phyloP scores from a whole-genome alignment of 1,140 invertebrate genomes.

The Cephus cinctus region DNA sequence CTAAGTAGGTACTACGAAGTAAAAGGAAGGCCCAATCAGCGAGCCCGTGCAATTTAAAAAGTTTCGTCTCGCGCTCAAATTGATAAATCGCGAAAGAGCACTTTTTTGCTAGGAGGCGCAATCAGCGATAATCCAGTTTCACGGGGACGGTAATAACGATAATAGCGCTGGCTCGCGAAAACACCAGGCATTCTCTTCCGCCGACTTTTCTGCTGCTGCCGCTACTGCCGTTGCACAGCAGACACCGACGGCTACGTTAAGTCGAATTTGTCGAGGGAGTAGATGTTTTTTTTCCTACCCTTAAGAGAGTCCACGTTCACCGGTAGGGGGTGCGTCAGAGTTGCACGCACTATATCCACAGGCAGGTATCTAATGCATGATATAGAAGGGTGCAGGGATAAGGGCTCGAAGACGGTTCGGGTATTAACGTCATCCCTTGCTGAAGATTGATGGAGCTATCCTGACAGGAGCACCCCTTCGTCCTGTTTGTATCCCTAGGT shows the following conservation, averaged over 20 bases:
- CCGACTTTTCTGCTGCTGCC: too few species aligned
- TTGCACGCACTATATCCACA: conserved; percentile 23
- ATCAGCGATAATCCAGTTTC: too few species aligned
- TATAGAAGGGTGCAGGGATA: conserved; percentile 22
- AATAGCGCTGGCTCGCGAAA: too few species aligned
- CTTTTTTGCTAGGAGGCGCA: too few species aligned
- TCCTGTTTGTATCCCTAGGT: background rate
- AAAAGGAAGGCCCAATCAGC: conserved; percentile 24
- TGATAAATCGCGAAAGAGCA: conserved; percentile 39
- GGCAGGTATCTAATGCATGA: conserved; percentile 27
- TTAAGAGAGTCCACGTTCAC: too few species aligned
- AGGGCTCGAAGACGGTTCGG: conserved; percentile 34
- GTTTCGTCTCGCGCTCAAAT: conserved; percentile 37
- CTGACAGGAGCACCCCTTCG: conserved; percentile 20
- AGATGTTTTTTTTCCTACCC: too few species aligned
- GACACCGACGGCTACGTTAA: too few species aligned
- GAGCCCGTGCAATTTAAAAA: conserved; percentile 44
- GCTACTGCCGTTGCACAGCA: too few species aligned
- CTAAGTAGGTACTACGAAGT: too few species aligned
- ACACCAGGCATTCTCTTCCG: too few species aligned
- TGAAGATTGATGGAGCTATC: conserved; percentile 51
- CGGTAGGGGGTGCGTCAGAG: conserved; percentile 6
- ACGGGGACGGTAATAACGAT: too few species aligned
- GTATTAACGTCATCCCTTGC: conserved; percentile 47
- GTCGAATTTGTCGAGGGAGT: too few species aligned